Evolutionary conservation across 2,113 vertebrate genomes (phyloP).

Genomic region (Cyanoliseus patagonus): DNA sequence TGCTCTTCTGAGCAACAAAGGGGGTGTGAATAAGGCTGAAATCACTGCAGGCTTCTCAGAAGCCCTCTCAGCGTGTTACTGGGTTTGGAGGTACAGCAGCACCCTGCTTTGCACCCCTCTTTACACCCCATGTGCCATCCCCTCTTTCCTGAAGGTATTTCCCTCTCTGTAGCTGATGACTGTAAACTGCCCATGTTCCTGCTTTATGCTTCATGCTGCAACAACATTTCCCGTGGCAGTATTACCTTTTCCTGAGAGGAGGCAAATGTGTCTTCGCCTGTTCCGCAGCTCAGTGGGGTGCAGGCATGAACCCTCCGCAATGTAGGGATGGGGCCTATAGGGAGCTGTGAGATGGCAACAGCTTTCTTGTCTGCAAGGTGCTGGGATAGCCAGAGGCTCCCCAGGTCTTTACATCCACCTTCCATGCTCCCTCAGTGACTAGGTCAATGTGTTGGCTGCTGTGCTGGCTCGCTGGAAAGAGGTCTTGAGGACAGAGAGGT

Average conservation of each 20-base stretch:
- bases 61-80: fast-evolving
- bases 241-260: not conserved
- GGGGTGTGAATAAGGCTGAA: not conserved
- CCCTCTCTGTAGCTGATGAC: not conserved
- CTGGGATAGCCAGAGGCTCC: not conserved
- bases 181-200: fast-evolving
- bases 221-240: fast-evolving
- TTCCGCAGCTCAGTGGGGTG: fast-evolving
- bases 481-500: not conserved
- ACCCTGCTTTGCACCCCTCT: not conserved
- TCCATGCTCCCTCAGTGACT: not conserved
- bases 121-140: fast-evolving
- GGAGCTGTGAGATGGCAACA: fast-evolving
- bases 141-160: not conserved
- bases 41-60: fast-evolving
- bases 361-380: not conserved
- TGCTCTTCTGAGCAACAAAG: not conserved
- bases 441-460: not conserved
- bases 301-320: not conserved
- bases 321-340: not conserved
- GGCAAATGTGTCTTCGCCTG: fast-evolving
- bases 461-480: not conserved
- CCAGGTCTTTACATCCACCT: not conserved
- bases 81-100: not conserved
- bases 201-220: not conserved